Evolutionary conservation across 2,113 vertebrate species (phyloP).

Genomic region (Varanus salvator): DNA sequence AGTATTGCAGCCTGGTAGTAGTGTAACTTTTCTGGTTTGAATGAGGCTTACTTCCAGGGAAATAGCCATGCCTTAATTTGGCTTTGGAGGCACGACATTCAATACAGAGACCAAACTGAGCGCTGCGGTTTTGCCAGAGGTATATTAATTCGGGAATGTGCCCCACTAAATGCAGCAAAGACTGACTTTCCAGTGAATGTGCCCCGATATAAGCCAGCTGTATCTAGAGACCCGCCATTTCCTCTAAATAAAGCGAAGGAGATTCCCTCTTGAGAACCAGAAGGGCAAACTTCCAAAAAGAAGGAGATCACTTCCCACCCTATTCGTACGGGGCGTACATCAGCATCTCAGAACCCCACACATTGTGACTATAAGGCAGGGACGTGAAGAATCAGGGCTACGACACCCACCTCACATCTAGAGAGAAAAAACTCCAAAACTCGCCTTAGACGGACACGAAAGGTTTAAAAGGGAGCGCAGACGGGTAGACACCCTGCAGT

Average conservation of each 20-base stretch:
- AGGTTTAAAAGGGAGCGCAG: background rate
- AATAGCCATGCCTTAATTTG: background rate
- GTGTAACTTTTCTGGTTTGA: too few relatives aligned
- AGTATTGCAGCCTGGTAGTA: too few relatives aligned
- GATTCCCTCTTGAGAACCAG: background rate
- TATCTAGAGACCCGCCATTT: background rate
- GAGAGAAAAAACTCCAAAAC: background rate
- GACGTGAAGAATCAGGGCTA: background rate
- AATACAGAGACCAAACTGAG: background rate
- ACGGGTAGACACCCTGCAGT: too few relatives aligned
- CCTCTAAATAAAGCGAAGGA: background rate
- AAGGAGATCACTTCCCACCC: too few relatives aligned
- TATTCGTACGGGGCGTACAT: background rate
- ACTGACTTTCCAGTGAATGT: background rate
- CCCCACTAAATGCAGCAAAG: background rate
- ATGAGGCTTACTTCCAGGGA: background rate
- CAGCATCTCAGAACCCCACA: background rate
- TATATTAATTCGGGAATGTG: background rate
- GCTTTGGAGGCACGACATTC: background rate
- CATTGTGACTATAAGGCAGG: background rate
- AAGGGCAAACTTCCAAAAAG: background rate
- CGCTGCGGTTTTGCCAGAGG: background rate
- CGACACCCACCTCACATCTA: background rate
- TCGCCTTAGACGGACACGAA: background rate
- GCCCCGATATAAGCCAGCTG: background rate